These are phyloP conservation scores for Gadus chalcogrammus DNA, from an alignment of 2,113 vertebrate genomes.

Conservation along the genomic window DNA sequence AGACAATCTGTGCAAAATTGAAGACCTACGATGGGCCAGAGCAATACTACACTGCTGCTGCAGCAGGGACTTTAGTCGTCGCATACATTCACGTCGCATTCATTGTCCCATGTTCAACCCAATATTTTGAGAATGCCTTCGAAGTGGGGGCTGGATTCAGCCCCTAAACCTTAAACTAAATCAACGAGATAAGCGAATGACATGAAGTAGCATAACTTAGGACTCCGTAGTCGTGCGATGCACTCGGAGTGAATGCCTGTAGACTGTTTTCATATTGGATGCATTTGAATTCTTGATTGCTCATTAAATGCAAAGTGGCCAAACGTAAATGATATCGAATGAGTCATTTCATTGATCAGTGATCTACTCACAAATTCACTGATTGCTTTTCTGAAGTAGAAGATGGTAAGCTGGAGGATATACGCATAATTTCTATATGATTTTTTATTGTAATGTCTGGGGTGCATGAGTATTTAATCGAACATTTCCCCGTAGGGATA, in stretches of 20 bases:
- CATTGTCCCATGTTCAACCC: conserved; percentile 26
- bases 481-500: too few relatives aligned
- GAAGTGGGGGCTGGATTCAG: conserved; percentile 46
- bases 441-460: too few relatives aligned
- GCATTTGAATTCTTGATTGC: conserved; percentile 53
- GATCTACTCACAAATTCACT: too few relatives aligned
- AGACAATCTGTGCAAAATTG: conserved; percentile 46
- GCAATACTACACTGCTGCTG: conserved; percentile 22
- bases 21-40: conserved; percentile 37
- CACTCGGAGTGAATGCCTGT: conserved; percentile 56
- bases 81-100: conserved; percentile 13
- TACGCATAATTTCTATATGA: too few relatives aligned
- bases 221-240: conserved; percentile 49
- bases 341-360: too few relatives aligned
- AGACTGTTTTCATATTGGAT: conserved; percentile 61
- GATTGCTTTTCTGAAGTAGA: too few relatives aligned
- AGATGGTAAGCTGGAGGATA: too few relatives aligned
- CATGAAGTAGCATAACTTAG: conserved; percentile 38
- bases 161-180: conserved; percentile 31
- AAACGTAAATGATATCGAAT: conserved; percentile 53
- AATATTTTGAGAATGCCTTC: conserved; percentile 49
- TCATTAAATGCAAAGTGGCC: conserved; percentile 45
- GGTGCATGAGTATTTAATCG: too few relatives aligned
- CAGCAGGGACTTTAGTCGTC: conserved; percentile 46
- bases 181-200: conserved; percentile 50